Evolutionary conservation across 2,797 vertebrate genomes (phyloP).

Genomic region (Siniperca scherzeri): DNA sequence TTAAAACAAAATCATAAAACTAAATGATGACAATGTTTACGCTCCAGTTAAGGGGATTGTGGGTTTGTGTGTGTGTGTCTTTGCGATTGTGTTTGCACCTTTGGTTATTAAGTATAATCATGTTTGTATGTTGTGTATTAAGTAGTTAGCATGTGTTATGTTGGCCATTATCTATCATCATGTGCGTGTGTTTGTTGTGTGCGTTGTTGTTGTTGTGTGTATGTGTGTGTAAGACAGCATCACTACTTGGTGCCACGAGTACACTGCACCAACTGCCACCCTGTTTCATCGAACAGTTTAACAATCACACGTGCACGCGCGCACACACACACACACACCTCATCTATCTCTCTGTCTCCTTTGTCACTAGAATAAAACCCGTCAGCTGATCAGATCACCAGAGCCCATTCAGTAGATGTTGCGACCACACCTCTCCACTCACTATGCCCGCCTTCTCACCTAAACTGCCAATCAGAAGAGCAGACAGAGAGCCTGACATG

Average conservation of each 20-base stretch:
- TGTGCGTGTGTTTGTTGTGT: background rate
- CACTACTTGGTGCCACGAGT: background rate
- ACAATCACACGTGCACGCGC: slow-evolving; percentile 14
- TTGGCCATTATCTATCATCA: background rate
- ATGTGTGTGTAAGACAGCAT: background rate
- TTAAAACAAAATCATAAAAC: slow-evolving; percentile 15
- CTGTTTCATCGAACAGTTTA: slow-evolving; percentile 8
- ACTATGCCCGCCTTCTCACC: background rate
- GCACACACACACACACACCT: slow-evolving; percentile 23
- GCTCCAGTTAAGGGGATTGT: slow-evolving; percentile 10
- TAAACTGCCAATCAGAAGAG: slow-evolving; percentile 33
- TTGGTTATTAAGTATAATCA: background rate
- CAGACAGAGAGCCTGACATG: background rate
- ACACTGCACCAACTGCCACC: slow-evolving; percentile 25
- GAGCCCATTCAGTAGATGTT: slow-evolving; percentile 20
- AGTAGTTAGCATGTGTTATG: background rate
- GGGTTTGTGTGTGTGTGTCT: background rate
- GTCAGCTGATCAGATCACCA: slow-evolving; percentile 51
- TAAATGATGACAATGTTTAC: slow-evolving; percentile 11
- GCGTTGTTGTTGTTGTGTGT: background rate
- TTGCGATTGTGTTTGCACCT: background rate
- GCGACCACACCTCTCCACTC: slow-evolving; percentile 10
- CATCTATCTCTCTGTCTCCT: slow-evolving; percentile 22
- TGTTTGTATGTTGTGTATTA: background rate
- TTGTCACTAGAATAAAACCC: slow-evolving; percentile 32